Percentiles rank a stretch among this genome's conserved stretches.
Conservation (phyloP, 2,888 invertebrate species). For the Gymnocheta viridis region DNA sequence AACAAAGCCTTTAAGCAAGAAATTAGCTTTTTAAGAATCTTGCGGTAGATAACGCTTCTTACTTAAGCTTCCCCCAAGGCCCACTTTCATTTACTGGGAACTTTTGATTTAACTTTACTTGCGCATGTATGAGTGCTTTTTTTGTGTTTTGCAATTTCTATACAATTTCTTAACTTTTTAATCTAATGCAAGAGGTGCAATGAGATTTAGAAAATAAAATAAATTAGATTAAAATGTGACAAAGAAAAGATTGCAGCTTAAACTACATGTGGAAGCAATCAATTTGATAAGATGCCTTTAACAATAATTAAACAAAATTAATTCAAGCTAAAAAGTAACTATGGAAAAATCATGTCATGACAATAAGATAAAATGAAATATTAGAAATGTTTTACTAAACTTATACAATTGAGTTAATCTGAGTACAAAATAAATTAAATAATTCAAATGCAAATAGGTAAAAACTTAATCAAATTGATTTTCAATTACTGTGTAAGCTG, state of each 20-base stretch:
- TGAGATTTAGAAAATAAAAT: conserved; percentile 19
- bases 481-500: too few species aligned
- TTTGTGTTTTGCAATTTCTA: background rate
- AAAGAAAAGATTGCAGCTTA: background rate
- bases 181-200: conserved; percentile 12
- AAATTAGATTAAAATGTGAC: background rate
- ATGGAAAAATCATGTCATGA: background rate
- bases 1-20: too few species aligned
- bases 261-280: background rate
- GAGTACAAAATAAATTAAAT: background rate
- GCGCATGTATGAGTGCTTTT: background rate
- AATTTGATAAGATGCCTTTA: conserved; percentile 13
- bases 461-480: background rate
- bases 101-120: background rate
- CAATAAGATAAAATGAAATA: background rate
- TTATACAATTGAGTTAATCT: background rate
- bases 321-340: background rate
- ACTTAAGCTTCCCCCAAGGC: background rate
- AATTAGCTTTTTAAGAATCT: too few species aligned
- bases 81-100: background rate
- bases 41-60: too few species aligned
- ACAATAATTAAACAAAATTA: background rate
- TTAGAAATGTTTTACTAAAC: background rate
- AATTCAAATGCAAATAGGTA: background rate
- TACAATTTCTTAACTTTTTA: conserved; percentile 4